Base-by-base conservation (phyloP, 2,113 vertebrate genomes). In the Antechinus stuartii region DNA sequence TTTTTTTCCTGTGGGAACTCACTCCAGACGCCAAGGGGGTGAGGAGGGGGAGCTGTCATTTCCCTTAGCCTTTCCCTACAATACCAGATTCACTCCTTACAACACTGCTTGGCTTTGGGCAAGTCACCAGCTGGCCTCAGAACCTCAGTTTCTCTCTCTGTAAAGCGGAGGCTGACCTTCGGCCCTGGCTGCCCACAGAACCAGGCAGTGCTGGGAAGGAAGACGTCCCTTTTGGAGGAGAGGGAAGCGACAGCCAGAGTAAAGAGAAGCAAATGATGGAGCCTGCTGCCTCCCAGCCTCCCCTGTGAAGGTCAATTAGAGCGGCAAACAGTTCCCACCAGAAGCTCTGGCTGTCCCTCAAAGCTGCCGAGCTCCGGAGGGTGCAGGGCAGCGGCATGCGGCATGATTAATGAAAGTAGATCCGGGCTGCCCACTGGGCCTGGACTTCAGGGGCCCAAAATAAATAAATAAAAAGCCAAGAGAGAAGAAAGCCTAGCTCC, bases 1-100 rank as follows among this genome's bases (percentile, higher is more conserved):
- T 57, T 61, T 68, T 84, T 97, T 98, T 98, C 97, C 97, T 97
- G 97, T 98, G 98, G 97, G 97, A 98, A 98, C 96, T 94, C 96
- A 12, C 57, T 93, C 89, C 35, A 49, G 53, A 61, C 93, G 97
- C 96, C 97, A 98, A 94, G 16, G 24, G 24, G 90, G 91, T 35
- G 56, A 90, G 55, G 92, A 47, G 42, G 35, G 47, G 53, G 92
- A 76, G 91, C 92, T 42, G 68, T 84, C 30, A 3, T 89, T 95
- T 68, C 93, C 3, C 93, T 61, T 8, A 76, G 52, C 94, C 93
- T 53, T 56, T 94, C 92, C 30, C 52, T 42, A 84, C 68, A 84
- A 84, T 84, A 42, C 68, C 5, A 84, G 42, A 92, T 94, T 95
- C 92, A n/a, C 96, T 97, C 94, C 84, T 96, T 94, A 96, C 96